Percentiles rank a stretch among this genome's conserved stretches.
Evolutionary conservation across 2,888 invertebrate genomes (phyloP).

Genomic region (Platerodrilus igneus): DNA sequence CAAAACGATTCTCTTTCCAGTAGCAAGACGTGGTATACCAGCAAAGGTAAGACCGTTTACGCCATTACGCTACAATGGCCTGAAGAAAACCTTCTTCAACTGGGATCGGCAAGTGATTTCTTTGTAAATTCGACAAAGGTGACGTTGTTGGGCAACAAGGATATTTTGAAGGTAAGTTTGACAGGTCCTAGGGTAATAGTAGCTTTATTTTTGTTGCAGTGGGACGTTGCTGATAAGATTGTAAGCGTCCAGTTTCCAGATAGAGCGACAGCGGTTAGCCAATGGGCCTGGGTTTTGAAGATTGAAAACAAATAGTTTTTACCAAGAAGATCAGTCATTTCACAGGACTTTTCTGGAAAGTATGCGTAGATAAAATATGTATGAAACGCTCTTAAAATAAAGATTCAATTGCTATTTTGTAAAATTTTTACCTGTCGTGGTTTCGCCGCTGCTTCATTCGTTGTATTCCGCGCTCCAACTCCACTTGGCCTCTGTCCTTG

Average conservation of each 20-base stretch:
- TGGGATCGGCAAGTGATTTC: conserved; percentile 47
- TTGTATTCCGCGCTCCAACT: no score
- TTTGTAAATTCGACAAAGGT: conserved; percentile 40
- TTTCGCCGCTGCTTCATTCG: no score
- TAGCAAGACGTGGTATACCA: conserved; percentile 71
- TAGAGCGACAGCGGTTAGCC: conserved; percentile 42
- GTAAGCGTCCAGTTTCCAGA: conserved; percentile 46
- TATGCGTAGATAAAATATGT: no score
- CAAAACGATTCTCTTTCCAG: no score
- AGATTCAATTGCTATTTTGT: no score
- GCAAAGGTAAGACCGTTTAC: conserved; percentile 53
- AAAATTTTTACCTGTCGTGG: no score
- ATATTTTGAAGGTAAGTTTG: conserved; percentile 35
- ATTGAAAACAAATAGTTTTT: no score
- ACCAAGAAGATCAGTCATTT: no score
- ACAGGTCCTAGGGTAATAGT: background rate
- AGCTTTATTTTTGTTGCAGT: conserved; percentile 45
- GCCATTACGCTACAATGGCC: conserved; percentile 71
- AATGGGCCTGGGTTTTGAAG: conserved; percentile 50
- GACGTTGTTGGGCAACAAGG: conserved; percentile 50
- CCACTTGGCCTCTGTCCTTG: no score
- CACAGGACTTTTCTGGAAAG: no score
- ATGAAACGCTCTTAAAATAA: no score
- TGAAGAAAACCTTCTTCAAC: conserved; percentile 48
- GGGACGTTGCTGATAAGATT: conserved; percentile 42